Conservation (phyloP, 2,888 invertebrate genomes). For the Diaperis boleti region DNA sequence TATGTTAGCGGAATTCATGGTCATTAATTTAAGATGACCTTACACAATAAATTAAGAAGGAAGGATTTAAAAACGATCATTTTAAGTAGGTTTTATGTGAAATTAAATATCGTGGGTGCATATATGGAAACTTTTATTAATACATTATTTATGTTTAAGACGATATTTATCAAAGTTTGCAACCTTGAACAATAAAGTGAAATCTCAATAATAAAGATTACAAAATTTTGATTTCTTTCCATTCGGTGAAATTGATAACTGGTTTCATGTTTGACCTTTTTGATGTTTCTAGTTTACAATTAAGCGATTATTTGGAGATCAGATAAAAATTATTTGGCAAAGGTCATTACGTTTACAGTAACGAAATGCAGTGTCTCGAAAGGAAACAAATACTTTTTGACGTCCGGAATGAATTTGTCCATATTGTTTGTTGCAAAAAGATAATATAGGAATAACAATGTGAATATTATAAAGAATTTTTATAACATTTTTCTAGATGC, state of each 20-base stretch:
- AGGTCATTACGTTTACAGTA: too few species aligned
- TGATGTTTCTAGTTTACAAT: too few species aligned
- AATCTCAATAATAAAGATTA: slow-evolving; percentile 5
- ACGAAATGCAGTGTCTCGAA: too few species aligned
- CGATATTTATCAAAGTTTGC: neutral
- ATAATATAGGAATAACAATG: too few species aligned
- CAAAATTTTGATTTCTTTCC: slow-evolving; percentile 4
- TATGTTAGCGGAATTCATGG: neutral
- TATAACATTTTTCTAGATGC: too few species aligned
- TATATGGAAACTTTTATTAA: neutral
- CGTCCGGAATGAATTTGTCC: too few species aligned
- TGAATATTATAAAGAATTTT: too few species aligned
- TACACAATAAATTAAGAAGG: neutral
- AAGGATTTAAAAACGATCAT: neutral
- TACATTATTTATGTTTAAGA: neutral
- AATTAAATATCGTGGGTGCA: too few species aligned
- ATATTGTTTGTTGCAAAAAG: too few species aligned
- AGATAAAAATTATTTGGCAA: too few species aligned
- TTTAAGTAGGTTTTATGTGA: neutral
- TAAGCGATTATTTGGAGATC: too few species aligned
- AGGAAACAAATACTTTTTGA: too few species aligned
- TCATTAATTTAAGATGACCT: neutral
- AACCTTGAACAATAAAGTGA: slow-evolving; percentile 13
- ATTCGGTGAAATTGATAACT: slow-evolving; percentile 9
- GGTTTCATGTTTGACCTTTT: slow-evolving; percentile 2